These are phyloP conservation scores for Helogale parvula DNA, from an alignment of 2,113 vertebrate species.

Conservation along the genomic window DNA sequence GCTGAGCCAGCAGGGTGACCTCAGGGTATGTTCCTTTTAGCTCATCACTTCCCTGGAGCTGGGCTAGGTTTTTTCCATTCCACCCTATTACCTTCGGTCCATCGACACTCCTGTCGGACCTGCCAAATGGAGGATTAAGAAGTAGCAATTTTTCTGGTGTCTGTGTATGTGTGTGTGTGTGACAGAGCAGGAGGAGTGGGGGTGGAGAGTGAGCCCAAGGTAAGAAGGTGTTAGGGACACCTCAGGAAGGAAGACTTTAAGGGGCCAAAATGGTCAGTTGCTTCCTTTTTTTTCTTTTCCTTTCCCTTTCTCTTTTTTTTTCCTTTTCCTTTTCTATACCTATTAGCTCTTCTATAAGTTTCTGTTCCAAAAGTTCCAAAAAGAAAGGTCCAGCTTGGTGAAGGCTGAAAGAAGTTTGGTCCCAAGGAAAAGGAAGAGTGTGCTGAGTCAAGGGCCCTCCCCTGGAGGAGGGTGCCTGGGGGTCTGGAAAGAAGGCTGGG, in stretches of 20 bases:
- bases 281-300: neutral
- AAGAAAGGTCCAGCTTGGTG: slow-evolving; percentile 38
- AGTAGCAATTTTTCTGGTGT: accelerated
- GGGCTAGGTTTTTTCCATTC: neutral
- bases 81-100: neutral
- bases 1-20: neutral
- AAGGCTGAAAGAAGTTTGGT: neutral
- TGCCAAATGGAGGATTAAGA: neutral
- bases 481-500: neutral
- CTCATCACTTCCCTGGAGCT: neutral
- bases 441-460: neutral
- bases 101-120: neutral
- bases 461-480: neutral
- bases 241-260: slow-evolving; percentile 15
- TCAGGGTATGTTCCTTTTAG: neutral
- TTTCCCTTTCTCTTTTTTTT: neutral
- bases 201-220: too few species aligned
- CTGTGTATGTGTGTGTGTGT: accelerated
- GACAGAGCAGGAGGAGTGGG: too few species aligned
- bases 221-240: neutral
- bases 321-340: neutral
- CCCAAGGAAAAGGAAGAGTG: neutral
- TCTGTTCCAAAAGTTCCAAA: slow-evolving; percentile 31
- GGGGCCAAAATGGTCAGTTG: neutral
- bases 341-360: neutral